phyloP scores from a whole-genome alignment of 2,113 vertebrate genomes.

The Rafetus swinhoei region DNA sequence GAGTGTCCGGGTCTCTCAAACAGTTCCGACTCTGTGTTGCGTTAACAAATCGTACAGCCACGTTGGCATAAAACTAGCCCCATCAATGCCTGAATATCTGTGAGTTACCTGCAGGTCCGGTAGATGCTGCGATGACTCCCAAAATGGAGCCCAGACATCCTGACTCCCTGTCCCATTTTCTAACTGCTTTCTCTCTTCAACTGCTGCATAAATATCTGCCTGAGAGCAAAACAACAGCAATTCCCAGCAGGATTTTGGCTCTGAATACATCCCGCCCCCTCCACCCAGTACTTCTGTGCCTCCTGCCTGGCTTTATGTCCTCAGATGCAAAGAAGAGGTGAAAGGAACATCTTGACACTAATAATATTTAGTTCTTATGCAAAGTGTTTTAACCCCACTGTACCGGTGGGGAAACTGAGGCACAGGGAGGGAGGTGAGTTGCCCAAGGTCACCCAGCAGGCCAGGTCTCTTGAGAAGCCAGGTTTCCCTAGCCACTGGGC shows the following conservation, averaged over 20 bases:
- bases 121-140: rapidly evolving
- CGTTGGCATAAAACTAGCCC: rapidly evolving
- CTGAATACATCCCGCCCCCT: neutral
- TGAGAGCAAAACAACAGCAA: neutral
- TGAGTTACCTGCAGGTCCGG: neutral
- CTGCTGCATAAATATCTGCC: neutral
- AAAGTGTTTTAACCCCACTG: neutral
- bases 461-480: neutral
- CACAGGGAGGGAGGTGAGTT: neutral
- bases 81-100: rapidly evolving
- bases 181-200: neutral
- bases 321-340: neutral
- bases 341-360: neutral
- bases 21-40: neutral
- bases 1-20: too few relatives aligned
- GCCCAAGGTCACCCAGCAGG: neutral
- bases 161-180: neutral
- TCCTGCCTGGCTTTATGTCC: neutral
- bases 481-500: neutral
- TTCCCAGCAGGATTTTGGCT: neutral
- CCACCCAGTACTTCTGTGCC: neutral
- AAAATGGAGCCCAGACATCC: rapidly evolving
- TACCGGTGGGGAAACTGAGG: neutral
- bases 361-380: neutral
- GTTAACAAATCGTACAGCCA: rapidly evolving